A percentile compares a stretch with the other conserved stretches of the same genome.
phyloP scores from a whole-genome alignment of 2,888 invertebrate genomes.

The Tenodera sinensis region DNA sequence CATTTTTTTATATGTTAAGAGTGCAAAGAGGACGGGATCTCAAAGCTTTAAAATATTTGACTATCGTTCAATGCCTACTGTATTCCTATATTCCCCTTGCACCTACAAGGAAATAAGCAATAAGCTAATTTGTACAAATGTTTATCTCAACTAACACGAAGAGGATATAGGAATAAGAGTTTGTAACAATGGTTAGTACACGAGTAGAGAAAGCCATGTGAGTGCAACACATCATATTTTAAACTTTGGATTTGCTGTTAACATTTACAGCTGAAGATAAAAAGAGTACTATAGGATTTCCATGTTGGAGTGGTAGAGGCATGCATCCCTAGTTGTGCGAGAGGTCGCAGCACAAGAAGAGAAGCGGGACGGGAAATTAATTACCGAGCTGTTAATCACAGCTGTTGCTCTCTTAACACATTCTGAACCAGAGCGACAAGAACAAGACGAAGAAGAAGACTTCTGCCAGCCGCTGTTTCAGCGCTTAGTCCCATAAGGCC shows the following conservation, averaged over 20 bases:
- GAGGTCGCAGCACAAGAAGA: not conserved
- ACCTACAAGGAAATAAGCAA: no score
- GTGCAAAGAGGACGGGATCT: no score
- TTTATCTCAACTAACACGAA: no score
- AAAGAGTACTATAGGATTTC: not conserved
- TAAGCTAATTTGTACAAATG: no score
- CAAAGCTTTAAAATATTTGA: no score
- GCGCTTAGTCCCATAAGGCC: not conserved
- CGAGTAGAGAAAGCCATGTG: no score
- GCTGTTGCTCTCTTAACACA: conserved; percentile 2
- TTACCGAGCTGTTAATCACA: conserved; percentile 25
- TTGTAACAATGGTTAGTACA: no score
- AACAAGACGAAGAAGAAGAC: not conserved
- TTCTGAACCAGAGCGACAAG: not conserved
- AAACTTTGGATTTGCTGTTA: not conserved
- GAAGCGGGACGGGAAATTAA: conserved; percentile 10
- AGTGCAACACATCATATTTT: no score
- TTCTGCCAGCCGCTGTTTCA: not conserved
- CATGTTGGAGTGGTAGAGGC: not conserved
- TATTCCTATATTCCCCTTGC: no score
- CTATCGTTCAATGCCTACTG: no score
- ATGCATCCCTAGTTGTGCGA: not conserved
- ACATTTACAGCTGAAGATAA: not conserved
- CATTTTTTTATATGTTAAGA: no score
- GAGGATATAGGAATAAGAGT: no score